Conservation (phyloP, 2,113 vertebrate genomes). For the Falcunculus frontatus region DNA sequence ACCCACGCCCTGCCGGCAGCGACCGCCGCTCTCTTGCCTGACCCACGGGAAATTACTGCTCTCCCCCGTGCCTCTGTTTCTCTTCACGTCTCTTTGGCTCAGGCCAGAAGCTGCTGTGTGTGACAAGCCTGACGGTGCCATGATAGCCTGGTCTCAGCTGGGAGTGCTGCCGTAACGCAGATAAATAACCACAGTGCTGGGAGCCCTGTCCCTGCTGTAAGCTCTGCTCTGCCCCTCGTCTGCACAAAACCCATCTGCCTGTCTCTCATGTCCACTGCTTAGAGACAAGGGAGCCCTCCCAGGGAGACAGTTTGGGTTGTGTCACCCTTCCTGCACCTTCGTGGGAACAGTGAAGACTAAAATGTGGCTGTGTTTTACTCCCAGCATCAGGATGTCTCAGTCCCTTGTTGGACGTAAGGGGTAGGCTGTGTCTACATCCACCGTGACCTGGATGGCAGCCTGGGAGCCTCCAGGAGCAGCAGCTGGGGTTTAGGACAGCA, state of each 20-base stretch:
- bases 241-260: not conserved
- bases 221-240: not conserved
- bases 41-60: not conserved
- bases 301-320: not conserved
- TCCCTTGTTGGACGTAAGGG: not conserved
- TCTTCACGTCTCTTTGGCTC: not conserved
- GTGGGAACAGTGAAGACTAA: not conserved
- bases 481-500: not conserved
- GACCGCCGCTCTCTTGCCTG: accelerated
- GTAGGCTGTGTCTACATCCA: not conserved
- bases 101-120: not conserved
- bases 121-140: not conserved
- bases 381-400: accelerated
- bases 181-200: not conserved
- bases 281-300: not conserved
- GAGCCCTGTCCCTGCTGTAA: not conserved
- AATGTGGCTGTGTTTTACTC: not conserved
- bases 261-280: not conserved
- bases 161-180: accelerated
- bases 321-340: not conserved
- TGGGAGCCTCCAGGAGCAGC: not conserved
- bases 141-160: not conserved
- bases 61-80: not conserved
- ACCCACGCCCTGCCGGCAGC: accelerated
- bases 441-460: accelerated